Percentiles rank a stretch among this genome's conserved stretches.
These are phyloP conservation scores for Resseliella maxima DNA, from an alignment of 2,888 invertebrate species.

Conservation along the genomic window DNA sequence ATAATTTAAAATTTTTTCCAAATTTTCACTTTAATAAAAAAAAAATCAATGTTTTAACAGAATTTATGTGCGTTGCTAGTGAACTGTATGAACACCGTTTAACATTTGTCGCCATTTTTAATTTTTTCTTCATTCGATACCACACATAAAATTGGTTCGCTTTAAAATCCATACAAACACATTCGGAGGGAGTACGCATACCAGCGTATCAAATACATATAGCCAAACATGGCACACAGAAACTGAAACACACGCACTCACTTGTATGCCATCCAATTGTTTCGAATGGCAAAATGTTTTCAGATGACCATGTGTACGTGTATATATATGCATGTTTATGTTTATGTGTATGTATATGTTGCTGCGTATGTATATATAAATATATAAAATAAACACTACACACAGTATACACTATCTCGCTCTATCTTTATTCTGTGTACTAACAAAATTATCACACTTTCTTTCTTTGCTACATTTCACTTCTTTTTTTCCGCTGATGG, in stretches of 20 bases:
- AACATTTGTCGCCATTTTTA: conserved; percentile 63
- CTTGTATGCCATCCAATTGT: no score
- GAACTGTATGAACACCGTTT: conserved; percentile 61
- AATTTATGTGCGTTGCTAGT: conserved; percentile 60
- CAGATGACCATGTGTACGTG: no score
- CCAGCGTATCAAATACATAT: not conserved
- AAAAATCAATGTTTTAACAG: conserved; percentile 57
- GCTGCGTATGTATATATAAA: not conserved
- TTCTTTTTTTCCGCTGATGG: not conserved
- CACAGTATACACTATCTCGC: not conserved
- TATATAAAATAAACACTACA: no score
- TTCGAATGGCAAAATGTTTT: no score
- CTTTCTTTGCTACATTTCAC: conserved; percentile 25
- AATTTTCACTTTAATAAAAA: conserved; percentile 51
- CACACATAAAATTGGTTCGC: not conserved
- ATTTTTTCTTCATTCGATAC: conserved; percentile 56
- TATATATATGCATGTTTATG: no score
- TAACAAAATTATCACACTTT: not conserved
- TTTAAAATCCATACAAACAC: not conserved
- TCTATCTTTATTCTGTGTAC: not conserved
- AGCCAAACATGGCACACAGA: not conserved
- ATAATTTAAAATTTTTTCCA: not conserved
- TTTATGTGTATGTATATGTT: no score
- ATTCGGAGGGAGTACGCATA: not conserved
- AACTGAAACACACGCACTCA: no score